A percentile compares a stretch with the other conserved stretches of the same genome.
Evolutionary conservation across 2,888 invertebrate species (phyloP).

Genomic region (Heliconius aoede): DNA sequence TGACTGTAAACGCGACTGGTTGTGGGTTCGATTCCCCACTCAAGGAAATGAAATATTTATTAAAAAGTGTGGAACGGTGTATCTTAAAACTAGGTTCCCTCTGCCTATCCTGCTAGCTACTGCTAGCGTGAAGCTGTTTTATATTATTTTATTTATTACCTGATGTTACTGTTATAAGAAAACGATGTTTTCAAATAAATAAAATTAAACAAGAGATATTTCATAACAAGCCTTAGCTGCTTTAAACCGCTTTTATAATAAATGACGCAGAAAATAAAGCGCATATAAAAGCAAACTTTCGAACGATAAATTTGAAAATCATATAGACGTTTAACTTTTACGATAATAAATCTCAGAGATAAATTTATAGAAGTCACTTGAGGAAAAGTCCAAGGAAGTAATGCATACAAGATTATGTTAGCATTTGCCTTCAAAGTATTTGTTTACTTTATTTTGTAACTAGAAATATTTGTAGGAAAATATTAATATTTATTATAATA

Average conservation of each 20-base stretch:
- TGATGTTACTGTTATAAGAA: neutral
- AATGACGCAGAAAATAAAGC: constrained; percentile 28
- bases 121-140: no score
- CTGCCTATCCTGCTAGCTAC: no score
- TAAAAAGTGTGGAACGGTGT: no score
- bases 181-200: neutral
- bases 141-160: no score
- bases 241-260: constrained; percentile 18
- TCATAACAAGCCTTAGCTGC: constrained; percentile 3
- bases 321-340: constrained; percentile 44
- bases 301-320: constrained; percentile 44
- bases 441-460: neutral
- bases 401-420: constrained; percentile 64
- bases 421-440: constrained; percentile 52
- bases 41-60: no score
- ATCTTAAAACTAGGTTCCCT: no score
- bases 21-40: no score
- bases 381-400: constrained; percentile 58
- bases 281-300: constrained; percentile 32
- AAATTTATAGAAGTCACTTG: constrained; percentile 62
- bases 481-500: neutral
- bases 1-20: no score
- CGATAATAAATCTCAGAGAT: constrained; percentile 49
- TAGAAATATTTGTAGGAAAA: neutral
- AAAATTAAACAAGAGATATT: neutral